Evolutionary conservation across 1,140 invertebrate genomes (phyloP), one percentile per base, ranked within the genome.

Genomic region (Druon quercuslanigerum): DNA sequence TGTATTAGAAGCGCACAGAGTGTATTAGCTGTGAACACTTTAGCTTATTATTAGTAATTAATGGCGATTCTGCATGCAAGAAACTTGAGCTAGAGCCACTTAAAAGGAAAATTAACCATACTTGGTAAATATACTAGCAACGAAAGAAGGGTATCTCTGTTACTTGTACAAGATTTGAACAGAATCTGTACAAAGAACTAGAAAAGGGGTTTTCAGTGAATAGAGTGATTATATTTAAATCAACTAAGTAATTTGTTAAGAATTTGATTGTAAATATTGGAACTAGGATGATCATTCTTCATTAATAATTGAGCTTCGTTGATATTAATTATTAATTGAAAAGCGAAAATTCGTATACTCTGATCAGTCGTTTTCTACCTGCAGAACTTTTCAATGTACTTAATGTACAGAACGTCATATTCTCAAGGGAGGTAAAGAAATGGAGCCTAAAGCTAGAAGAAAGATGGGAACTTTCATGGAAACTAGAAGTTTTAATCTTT

Each of bases 401-500:
- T 57, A 57, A 57, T 57, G 33, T 20, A 8, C 19, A 20, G 0
- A 8, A 13, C 19, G 56, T 20, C 9, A 57, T 33, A 57, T 13
- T 17, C 20, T 14, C 56, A 20, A 57, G 56, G 8, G 20, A 57
- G 56, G 33, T 33, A 25, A 20, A 57, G 20, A 57, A 57, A 57
- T 57, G 20, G 56, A 57, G 56, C 56, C 20, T 20, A 33, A 57
- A 4, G 33, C 19, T 57, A 25, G 56, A 13, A 20, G 25, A 20
- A 14, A 57, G 56, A 20, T 19, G 8, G 13, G 25, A 20, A 20
- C 17, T 12, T 57, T 57, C 25, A 57, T 57, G 56, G 25, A 57
- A 57, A 57, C 56, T 33, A 20, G 25, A 57, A 57, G 56, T 57
- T 57, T 57, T 57, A 57, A 57, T 57, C 20, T 20, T 57, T 57